Percentiles rank a stretch among this genome's conserved stretches.
These are phyloP conservation scores for Cyaniris semiargus DNA, from an alignment of 2,888 invertebrate genomes.

Conservation along the genomic window DNA sequence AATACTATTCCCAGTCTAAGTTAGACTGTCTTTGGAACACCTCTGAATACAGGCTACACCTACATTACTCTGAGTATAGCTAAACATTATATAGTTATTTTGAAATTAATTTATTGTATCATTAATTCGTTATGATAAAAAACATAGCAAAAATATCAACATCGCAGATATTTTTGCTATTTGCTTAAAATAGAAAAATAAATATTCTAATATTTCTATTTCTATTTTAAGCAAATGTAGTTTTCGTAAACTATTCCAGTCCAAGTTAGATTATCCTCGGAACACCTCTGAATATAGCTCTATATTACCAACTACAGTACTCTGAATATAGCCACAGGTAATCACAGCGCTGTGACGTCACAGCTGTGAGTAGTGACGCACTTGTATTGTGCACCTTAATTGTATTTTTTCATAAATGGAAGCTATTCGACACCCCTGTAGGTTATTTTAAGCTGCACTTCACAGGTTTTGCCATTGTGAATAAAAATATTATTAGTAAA, in stretches of 20 bases:
- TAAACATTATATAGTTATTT: too few relatives aligned
- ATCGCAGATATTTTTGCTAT: too few relatives aligned
- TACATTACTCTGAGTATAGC: background rate
- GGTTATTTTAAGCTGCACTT: slow-evolving; percentile 8
- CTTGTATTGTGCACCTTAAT: slow-evolving; percentile 18
- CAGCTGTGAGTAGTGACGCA: slow-evolving; percentile 23
- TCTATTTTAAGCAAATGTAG: background rate
- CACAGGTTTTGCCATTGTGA: background rate
- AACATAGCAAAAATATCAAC: too few relatives aligned
- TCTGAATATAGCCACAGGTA: slow-evolving; percentile 10
- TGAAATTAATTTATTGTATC: too few relatives aligned
- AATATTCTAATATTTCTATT: background rate
- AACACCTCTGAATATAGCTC: slow-evolving; percentile 16
- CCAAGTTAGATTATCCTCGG: background rate
- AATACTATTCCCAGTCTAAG: background rate
- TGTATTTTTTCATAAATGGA: slow-evolving; percentile 7
- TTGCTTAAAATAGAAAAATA: too few relatives aligned
- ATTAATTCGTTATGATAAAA: too few relatives aligned
- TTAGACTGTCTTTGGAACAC: background rate
- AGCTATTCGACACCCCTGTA: background rate
- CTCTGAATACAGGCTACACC: background rate
- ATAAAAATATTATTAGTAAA: background rate
- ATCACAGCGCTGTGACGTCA: background rate
- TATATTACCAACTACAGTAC: background rate
- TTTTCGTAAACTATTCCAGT: background rate